Percentiles rank a stretch among this genome's conserved stretches.
Evolutionary conservation across 1,140 invertebrate genomes (phyloP).

Genomic region (Drosophila subpulchrella): DNA sequence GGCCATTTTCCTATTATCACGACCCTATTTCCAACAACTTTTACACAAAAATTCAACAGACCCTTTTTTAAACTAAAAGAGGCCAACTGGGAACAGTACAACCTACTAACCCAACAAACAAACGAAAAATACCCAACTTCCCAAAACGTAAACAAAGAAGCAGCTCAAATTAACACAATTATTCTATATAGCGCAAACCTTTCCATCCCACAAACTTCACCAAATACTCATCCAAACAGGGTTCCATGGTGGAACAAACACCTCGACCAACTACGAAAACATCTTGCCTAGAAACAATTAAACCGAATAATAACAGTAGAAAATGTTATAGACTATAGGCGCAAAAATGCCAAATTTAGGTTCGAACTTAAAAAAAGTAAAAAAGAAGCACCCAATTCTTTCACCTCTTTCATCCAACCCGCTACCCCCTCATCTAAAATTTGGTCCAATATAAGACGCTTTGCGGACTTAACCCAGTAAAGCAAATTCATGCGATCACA

Average conservation of each 20-base stretch:
- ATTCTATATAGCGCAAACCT: conserved; percentile 11
- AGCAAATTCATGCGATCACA: background rate
- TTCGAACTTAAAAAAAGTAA: conserved; percentile 8
- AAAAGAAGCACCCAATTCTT: conserved; percentile 8
- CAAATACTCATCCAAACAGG: conserved; percentile 1
- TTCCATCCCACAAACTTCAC: conserved; percentile 25
- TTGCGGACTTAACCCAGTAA: conserved; percentile 13
- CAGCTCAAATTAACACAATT: conserved; percentile 15
- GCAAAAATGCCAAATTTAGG: conserved; percentile 9
- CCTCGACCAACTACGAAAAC: no score
- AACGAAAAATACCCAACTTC: conserved; percentile 3
- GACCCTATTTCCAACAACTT: no score
- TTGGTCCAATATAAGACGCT: background rate
- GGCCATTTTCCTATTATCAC: no score
- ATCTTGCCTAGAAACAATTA: conserved; percentile 8
- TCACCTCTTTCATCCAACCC: conserved; percentile 9
- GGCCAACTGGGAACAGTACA: conserved; percentile 15
- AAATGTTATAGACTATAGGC: conserved; percentile 17
- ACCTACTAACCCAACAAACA: background rate
- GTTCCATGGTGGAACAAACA: conserved; percentile 19
- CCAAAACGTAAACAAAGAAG: conserved; percentile 6
- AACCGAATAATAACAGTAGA: background rate
- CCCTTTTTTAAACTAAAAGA: conserved; percentile 7
- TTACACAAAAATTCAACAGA: no score
- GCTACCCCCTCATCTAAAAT: background rate